Evolutionary conservation across 1,140 invertebrate genomes (phyloP).

Genomic region (Hycleus phaleratus): DNA sequence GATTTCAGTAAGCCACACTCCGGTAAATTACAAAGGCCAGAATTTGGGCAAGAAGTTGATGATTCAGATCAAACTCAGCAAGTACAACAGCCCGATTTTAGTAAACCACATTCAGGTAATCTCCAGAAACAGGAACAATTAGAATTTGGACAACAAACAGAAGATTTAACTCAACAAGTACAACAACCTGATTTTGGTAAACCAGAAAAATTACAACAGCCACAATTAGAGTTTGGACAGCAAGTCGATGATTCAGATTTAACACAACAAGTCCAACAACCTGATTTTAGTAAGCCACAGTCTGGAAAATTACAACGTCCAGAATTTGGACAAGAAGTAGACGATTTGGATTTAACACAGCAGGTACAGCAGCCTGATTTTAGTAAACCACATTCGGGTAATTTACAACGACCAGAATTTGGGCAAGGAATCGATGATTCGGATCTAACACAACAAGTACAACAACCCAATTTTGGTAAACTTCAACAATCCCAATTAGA

Average conservation of each 20-base stretch:
- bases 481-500: background rate
- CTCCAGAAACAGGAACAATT: background rate
- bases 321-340: background rate
- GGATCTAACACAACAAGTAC: background rate
- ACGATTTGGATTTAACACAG: constrained; percentile 17
- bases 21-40: background rate
- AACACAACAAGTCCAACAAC: constrained; percentile 11
- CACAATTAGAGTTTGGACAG: constrained; percentile 7
- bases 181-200: constrained; percentile 7
- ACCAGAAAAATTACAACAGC: constrained; percentile 1
- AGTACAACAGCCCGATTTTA: background rate
- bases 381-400: background rate
- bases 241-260: constrained; percentile 14
- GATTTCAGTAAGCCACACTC: background rate
- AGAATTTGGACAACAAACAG: constrained; percentile 5
- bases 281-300: background rate
- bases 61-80: constrained; percentile 8
- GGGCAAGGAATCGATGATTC: background rate
- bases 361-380: background rate
- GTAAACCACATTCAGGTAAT: background rate
- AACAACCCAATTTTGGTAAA: constrained; percentile 1
- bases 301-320: background rate
- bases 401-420: background rate
- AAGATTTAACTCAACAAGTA: constrained; percentile 6
- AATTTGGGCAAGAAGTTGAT: background rate